Conservation (phyloP, 2,888 invertebrate genomes). For the Cryptocephalus moraei region DNA sequence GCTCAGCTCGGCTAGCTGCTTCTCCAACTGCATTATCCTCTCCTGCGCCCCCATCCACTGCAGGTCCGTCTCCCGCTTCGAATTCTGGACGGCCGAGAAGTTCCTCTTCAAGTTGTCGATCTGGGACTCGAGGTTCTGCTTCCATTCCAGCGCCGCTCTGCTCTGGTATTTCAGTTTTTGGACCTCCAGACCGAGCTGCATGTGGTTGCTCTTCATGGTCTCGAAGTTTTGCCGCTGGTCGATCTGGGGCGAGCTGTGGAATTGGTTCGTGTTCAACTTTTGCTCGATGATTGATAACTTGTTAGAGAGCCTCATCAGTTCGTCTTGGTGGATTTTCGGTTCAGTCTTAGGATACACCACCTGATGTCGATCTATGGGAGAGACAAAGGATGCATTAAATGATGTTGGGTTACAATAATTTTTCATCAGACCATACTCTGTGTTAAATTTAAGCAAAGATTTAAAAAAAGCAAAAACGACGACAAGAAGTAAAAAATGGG, state of each 20-base stretch:
- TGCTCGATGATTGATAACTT: constrained; percentile 16
- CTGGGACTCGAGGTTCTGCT: constrained; percentile 35
- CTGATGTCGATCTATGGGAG: too few species aligned
- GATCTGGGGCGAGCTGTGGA: not conserved
- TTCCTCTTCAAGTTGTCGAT: constrained; percentile 41
- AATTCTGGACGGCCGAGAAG: constrained; percentile 11
- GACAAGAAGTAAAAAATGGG: too few species aligned
- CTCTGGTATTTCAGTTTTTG: constrained; percentile 27
- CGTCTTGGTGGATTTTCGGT: constrained; percentile 9
- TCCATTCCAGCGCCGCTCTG: constrained; percentile 45
- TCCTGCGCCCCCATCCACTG: constrained; percentile 19
- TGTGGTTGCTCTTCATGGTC: constrained; percentile 14
- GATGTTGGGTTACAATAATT: too few species aligned
- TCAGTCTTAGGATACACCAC: too few species aligned
- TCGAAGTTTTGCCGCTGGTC: constrained; percentile 7
- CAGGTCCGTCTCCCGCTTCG: constrained; percentile 18
- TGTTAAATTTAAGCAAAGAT: too few species aligned
- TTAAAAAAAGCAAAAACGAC: too few species aligned
- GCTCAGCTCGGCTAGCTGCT: constrained; percentile 23
- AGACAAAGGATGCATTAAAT: too few species aligned
- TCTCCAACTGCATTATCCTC: constrained; percentile 20
- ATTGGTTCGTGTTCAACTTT: constrained; percentile 1
- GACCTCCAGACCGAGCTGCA: constrained; percentile 18
- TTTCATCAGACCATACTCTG: too few species aligned
- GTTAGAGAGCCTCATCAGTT: constrained; percentile 16